Evolutionary conservation across 2,113 vertebrate genomes (phyloP).

Genomic region (Chloroceryle aenea): DNA sequence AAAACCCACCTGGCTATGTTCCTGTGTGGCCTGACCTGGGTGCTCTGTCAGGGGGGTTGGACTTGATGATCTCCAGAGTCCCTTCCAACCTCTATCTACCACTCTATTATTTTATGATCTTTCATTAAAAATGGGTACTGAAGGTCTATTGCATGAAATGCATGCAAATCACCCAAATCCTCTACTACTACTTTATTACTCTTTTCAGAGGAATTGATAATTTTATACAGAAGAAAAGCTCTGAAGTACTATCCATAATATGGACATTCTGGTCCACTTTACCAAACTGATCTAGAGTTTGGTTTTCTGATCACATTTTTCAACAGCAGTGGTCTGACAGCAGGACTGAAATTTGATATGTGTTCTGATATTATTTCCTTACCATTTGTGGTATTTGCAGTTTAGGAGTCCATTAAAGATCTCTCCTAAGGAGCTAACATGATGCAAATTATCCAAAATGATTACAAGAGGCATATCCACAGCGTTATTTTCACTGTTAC

Average conservation of each 20-base stretch:
- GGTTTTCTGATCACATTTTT: background rate
- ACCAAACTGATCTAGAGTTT: background rate
- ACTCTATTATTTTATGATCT: too few species aligned
- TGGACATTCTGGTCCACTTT: background rate
- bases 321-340: background rate
- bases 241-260: background rate
- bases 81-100: too few species aligned
- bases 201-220: background rate
- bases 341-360: fast-evolving
- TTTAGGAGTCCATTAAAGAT: conserved; percentile 96
- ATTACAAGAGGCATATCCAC: conserved; percentile 91
- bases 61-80: too few species aligned
- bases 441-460: conserved; percentile 96
- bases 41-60: too few species aligned
- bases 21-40: too few species aligned
- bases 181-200: background rate
- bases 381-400: conserved; percentile 95
- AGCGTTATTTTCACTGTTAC: conserved; percentile 81
- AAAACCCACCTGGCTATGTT: too few species aligned
- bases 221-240: background rate
- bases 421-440: conserved; percentile 93
- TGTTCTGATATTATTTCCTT: background rate
- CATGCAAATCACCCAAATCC: background rate
- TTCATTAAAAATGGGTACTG: background rate
- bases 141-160: background rate